These are phyloP conservation scores for Chrysochloris asiatica DNA, from an alignment of 2,113 vertebrate genomes.

Conservation along the genomic window DNA sequence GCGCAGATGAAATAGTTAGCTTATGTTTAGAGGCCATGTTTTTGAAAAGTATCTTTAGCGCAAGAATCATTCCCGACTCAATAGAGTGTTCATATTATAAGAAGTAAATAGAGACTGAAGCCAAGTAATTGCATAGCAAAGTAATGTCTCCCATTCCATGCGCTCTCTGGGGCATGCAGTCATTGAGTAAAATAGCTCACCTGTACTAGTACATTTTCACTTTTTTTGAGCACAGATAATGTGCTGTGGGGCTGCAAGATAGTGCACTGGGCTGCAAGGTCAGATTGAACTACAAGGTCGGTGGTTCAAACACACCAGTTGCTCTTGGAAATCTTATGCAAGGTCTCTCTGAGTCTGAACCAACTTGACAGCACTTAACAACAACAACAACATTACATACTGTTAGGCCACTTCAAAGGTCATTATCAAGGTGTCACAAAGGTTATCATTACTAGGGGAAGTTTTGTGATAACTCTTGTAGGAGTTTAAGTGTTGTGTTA, in stretches of 20 bases:
- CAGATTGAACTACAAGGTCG: too few species aligned
- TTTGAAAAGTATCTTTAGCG: conserved; percentile 59
- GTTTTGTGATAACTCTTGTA: background rate
- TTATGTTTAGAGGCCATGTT: conserved; percentile 46
- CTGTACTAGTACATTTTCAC: conserved; percentile 2
- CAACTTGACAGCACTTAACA: too few species aligned
- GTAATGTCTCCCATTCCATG: background rate
- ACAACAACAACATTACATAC: too few species aligned
- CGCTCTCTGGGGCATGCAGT: background rate
- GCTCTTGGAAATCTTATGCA: too few species aligned
- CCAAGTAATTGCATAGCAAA: conserved; percentile 34
- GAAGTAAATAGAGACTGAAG: conserved; percentile 55
- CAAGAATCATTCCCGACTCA: conserved; percentile 36
- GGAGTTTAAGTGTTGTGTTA: background rate
- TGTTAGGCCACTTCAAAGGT: background rate
- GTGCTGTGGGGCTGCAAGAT: too few species aligned
- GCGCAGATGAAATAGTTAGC: conserved; percentile 52
- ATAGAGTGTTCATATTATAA: conserved; percentile 36
- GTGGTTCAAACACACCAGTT: too few species aligned
- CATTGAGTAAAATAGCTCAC: background rate
- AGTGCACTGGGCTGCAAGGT: too few species aligned
- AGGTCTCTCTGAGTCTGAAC: too few species aligned
- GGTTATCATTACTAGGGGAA: background rate
- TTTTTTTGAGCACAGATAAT: conserved; percentile 4
- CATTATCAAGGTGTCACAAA: background rate